Conservation (phyloP, 1,140 invertebrate species). For the Orussus abietinus region DNA sequence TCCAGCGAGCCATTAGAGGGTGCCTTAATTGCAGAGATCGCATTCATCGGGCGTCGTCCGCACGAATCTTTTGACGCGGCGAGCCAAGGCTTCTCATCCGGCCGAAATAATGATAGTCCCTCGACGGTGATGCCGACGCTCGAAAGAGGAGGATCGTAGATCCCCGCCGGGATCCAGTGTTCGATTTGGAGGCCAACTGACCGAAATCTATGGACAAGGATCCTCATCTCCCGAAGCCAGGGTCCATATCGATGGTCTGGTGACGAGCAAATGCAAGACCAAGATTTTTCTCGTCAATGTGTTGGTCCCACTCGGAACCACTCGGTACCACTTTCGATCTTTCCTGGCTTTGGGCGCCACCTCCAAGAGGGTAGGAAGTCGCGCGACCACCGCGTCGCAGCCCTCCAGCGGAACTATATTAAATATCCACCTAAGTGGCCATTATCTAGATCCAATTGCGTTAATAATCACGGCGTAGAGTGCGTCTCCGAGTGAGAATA, state of each 20-base stretch:
- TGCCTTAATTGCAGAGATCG: conserved; percentile 48
- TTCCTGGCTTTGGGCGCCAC: too few relatives aligned
- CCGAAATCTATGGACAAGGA: too few relatives aligned
- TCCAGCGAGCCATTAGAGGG: conserved; percentile 45
- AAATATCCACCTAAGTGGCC: conserved; percentile 25
- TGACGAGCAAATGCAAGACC: too few relatives aligned
- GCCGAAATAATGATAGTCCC: conserved; percentile 46
- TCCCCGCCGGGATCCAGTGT: too few relatives aligned
- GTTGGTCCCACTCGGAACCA: too few relatives aligned
- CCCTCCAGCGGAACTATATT: conserved; percentile 13
- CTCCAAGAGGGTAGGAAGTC: too few relatives aligned
- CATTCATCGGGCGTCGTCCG: conserved; percentile 33
- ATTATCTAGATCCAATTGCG: conserved; percentile 29
- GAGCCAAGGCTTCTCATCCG: conserved; percentile 38
- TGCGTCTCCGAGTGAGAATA: conserved; percentile 12
- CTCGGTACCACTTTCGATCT: too few relatives aligned
- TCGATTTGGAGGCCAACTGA: too few relatives aligned
- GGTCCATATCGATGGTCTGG: too few relatives aligned
- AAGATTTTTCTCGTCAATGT: too few relatives aligned
- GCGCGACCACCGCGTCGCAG: conserved; percentile 15
- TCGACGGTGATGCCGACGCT: conserved; percentile 18
- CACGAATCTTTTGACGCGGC: conserved; percentile 35
- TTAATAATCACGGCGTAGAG: conserved; percentile 16
- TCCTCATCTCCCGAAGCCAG: too few relatives aligned
- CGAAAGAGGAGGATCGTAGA: background rate